These are phyloP conservation scores for Leptobrachium leishanense DNA, from an alignment of 2,113 vertebrate genomes.

Conservation along the genomic window DNA sequence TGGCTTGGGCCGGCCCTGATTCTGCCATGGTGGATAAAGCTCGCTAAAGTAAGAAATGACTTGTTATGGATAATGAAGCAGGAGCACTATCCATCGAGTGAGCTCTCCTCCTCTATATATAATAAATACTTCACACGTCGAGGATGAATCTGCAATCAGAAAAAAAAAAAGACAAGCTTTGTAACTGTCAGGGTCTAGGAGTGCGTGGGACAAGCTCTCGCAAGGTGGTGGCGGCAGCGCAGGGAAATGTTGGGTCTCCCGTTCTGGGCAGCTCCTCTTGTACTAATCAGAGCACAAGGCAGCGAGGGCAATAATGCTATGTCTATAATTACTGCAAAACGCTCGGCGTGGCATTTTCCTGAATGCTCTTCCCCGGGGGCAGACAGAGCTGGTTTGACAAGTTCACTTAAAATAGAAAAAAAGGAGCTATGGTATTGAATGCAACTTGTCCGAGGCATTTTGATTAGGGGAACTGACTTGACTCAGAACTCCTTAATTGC, in stretches of 20 bases:
- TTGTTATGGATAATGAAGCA: too few species aligned
- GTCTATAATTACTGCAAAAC: slow-evolving; percentile 66
- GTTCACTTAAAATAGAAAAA: slow-evolving; percentile 52
- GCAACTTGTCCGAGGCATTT: slow-evolving; percentile 57
- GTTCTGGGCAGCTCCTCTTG: slow-evolving; percentile 45
- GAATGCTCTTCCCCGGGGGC: slow-evolving; percentile 62
- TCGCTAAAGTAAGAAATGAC: too few species aligned
- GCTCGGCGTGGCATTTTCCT: slow-evolving; percentile 69
- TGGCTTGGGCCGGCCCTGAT: too few species aligned
- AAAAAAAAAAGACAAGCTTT: too few species aligned
- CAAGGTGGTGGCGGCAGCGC: too few species aligned
- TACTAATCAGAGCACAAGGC: slow-evolving; percentile 51
- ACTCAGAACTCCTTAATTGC: slow-evolving; percentile 64
- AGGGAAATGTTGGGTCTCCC: slow-evolving; percentile 24
- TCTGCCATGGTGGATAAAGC: too few species aligned
- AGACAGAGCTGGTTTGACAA: slow-evolving; percentile 57
- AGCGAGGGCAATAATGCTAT: slow-evolving; percentile 48
- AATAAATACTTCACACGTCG: too few species aligned
- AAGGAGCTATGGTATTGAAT: slow-evolving; percentile 59
- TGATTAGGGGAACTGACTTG: slow-evolving; percentile 61
- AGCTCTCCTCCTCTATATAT: too few species aligned
- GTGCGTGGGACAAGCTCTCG: too few species aligned
- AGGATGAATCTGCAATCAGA: too few species aligned
- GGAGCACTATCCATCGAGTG: too few species aligned
- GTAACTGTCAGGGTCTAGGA: too few species aligned